Conservation (phyloP, 2,113 vertebrate genomes). For the Xerus inauris region DNA sequence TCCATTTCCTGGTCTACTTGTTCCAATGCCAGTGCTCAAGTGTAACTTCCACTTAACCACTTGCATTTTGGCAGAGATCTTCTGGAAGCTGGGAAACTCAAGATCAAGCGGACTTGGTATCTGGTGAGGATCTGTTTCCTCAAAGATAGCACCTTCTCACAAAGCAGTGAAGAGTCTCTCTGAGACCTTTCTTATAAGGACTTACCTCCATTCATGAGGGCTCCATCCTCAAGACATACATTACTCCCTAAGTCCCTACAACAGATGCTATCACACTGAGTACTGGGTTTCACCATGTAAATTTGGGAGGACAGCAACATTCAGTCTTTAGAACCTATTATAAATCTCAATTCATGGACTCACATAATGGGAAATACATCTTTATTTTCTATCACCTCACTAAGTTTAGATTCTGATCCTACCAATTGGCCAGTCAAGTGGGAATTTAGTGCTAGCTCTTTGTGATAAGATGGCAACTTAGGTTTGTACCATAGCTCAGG, state of each 20-base stretch:
- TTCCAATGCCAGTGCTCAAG: neutral
- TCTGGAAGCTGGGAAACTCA: too few species aligned
- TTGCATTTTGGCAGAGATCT: too few species aligned
- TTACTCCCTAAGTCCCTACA: neutral
- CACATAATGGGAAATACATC: neutral
- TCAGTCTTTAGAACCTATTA: neutral
- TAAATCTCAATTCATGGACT: too few species aligned
- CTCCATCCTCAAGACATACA: neutral
- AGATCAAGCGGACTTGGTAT: too few species aligned
- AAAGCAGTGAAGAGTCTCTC: neutral
- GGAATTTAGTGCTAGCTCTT: too few species aligned
- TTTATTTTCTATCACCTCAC: neutral
- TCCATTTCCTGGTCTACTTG: neutral
- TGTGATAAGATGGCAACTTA: too few species aligned
- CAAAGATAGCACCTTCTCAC: neutral
- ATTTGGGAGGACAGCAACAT: neutral
- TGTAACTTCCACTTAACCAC: neutral
- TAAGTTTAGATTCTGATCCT: too few species aligned
- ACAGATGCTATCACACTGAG: too few species aligned
- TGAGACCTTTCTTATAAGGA: neutral
- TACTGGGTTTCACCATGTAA: neutral
- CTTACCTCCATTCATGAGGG: neutral
- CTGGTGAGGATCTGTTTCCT: neutral
- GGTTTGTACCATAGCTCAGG: too few species aligned
- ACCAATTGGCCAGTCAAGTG: too few species aligned